These are phyloP conservation scores for Acanthosepion pharaonis DNA, from an alignment of 2,888 invertebrate species.

Conservation along the genomic window DNA sequence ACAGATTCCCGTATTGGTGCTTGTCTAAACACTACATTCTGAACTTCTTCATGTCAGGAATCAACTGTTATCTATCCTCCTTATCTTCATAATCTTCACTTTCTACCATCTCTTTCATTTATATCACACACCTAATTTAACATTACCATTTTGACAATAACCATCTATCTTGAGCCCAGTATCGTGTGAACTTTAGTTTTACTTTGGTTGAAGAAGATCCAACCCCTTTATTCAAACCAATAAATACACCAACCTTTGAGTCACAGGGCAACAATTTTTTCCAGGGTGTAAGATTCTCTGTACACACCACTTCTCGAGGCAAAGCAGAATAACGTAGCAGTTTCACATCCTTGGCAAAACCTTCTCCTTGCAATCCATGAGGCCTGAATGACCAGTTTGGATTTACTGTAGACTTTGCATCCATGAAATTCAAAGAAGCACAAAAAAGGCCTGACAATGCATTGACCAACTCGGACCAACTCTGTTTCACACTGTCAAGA, in stretches of 20 bases:
- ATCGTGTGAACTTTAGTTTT: too few species aligned
- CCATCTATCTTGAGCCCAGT: too few species aligned
- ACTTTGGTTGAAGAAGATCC: too few species aligned
- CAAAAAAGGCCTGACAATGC: constrained; percentile 95
- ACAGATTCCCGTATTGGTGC: too few species aligned
- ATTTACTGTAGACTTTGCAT: constrained; percentile 84
- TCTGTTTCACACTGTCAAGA: constrained; percentile 80
- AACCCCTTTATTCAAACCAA: background rate
- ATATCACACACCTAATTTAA: too few species aligned
- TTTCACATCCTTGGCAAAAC: constrained; percentile 73
- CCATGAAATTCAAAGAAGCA: constrained; percentile 94
- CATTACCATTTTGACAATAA: too few species aligned
- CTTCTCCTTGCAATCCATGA: constrained; percentile 79
- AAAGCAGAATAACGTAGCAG: constrained; percentile 84
- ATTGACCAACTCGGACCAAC: constrained; percentile 90
- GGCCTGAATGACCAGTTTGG: constrained; percentile 90
- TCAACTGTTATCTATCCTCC: too few species aligned
- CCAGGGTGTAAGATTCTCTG: constrained; percentile 99
- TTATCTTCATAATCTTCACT: too few species aligned
- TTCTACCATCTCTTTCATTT: too few species aligned
- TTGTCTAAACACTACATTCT: too few species aligned
- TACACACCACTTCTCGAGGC: constrained; percentile 96
- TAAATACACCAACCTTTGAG: constrained; percentile 74
- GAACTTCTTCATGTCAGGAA: too few species aligned
- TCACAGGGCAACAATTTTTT: constrained; percentile 97